These are phyloP conservation scores for Poeciliopsis paucimaculata DNA, from an alignment of 2,797 vertebrate species.

Conservation along the genomic window DNA sequence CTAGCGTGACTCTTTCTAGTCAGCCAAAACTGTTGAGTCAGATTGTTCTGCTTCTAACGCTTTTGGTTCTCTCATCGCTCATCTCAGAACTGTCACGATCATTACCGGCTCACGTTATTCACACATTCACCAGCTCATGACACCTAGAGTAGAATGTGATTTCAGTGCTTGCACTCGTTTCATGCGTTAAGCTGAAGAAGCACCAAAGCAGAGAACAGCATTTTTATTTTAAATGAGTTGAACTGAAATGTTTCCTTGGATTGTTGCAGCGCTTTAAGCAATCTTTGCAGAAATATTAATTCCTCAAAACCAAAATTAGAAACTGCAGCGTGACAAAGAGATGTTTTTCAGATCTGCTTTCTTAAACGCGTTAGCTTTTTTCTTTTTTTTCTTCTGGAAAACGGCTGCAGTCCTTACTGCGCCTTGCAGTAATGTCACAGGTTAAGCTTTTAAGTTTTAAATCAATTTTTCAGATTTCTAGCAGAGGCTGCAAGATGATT, in stretches of 20 bases:
- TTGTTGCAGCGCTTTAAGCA: fast-evolving
- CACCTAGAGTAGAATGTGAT: background rate
- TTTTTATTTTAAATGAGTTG: background rate
- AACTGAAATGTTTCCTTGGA: background rate
- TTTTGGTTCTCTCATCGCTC: background rate
- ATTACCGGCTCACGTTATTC: background rate
- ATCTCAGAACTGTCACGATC: background rate
- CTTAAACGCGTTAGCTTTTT: background rate
- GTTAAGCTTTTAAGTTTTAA: background rate
- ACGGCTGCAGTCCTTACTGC: fast-evolving
- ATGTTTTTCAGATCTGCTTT: slow-evolving; percentile 25
- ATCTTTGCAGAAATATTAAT: slow-evolving; percentile 1
- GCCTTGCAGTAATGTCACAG: background rate
- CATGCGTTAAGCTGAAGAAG: background rate
- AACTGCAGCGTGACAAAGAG: slow-evolving; percentile 13
- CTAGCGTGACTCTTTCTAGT: background rate
- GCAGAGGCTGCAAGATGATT: background rate
- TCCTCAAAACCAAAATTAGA: slow-evolving; percentile 22
- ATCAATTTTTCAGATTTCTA: background rate
- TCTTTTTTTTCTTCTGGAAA: background rate
- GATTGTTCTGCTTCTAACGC: background rate
- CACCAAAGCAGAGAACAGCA: background rate
- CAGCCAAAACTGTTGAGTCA: background rate
- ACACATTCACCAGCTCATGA: background rate
- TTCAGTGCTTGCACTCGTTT: background rate